phyloP scores from a whole-genome alignment of 2,888 invertebrate genomes.

The Campoplex capitator region DNA sequence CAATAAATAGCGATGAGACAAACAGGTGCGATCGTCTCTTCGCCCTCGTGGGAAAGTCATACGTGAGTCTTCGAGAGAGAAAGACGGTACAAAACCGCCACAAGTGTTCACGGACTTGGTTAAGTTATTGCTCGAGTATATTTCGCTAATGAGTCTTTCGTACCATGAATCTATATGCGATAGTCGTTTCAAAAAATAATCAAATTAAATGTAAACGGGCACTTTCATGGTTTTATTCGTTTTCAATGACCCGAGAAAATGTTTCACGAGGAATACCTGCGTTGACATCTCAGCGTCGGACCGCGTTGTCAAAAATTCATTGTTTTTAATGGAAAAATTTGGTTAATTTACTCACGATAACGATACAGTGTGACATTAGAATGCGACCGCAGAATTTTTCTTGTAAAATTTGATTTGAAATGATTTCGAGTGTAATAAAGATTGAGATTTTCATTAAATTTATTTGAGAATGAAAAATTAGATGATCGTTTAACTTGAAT shows the following conservation, averaged over 20 bases:
- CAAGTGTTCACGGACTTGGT: constrained; percentile 29
- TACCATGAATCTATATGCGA: constrained; percentile 31
- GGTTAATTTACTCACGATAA: no score
- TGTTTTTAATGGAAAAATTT: no score
- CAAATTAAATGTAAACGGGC: neutral
- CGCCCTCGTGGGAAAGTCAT: constrained; percentile 84
- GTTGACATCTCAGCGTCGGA: no score
- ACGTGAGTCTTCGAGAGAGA: constrained; percentile 78
- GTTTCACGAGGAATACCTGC: no score
- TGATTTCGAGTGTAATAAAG: no score
- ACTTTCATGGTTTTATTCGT: neutral
- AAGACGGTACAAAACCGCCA: constrained; percentile 36
- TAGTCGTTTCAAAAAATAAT: constrained; percentile 23
- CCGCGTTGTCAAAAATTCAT: no score
- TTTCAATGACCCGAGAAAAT: neutral
- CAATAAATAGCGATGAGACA: constrained; percentile 60
- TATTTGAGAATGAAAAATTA: neutral
- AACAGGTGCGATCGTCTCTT: constrained; percentile 71
- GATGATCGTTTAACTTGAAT: no score
- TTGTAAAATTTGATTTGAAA: no score
- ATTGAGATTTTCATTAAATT: no score
- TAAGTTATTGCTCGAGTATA: constrained; percentile 44
- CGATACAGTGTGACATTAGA: no score
- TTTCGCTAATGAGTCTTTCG: constrained; percentile 55
- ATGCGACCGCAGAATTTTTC: no score